Evolutionary conservation across 2,888 invertebrate genomes (phyloP).

Genomic region (Pycnomerus fuliginosus): DNA sequence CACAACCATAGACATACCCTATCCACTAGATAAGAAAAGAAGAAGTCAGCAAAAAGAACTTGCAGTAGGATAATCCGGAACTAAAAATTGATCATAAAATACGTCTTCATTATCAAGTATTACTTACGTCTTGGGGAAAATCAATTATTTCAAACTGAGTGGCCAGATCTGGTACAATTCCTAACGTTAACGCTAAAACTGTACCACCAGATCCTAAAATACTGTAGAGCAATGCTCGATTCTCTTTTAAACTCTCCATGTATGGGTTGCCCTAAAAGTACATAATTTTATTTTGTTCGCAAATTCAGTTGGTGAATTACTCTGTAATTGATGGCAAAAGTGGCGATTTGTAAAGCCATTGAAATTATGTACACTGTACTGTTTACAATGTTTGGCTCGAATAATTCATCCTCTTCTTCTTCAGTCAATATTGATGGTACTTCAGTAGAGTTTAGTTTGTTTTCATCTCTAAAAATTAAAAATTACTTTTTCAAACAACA

Average conservation of each 20-base stretch:
- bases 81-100: slow-evolving; percentile 59
- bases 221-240: slow-evolving; percentile 90
- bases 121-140: slow-evolving; percentile 85
- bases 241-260: slow-evolving; percentile 94
- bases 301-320: too few species aligned
- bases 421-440: slow-evolving; percentile 44
- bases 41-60: slow-evolving; percentile 82
- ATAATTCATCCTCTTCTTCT: slow-evolving; percentile 78
- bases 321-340: slow-evolving; percentile 98
- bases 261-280: slow-evolving; percentile 83
- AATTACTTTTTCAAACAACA: slow-evolving; percentile 4
- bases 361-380: slow-evolving; percentile 98
- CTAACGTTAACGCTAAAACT: slow-evolving; percentile 82
- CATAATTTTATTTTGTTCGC: not conserved
- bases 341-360: slow-evolving; percentile 94
- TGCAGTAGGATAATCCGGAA: slow-evolving; percentile 83
- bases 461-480: slow-evolving; percentile 56
- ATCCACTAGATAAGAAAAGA: slow-evolving; percentile 83
- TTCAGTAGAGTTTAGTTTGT: slow-evolving; percentile 58
- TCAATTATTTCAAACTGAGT: slow-evolving; percentile 93
- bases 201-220: slow-evolving; percentile 78
- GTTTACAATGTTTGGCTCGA: slow-evolving; percentile 92
- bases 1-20: slow-evolving; percentile 81
- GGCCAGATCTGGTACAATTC: slow-evolving; percentile 81
- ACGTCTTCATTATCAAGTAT: slow-evolving; percentile 3